Base-by-base conservation (phyloP, 2,797 vertebrate species). In the Danionella dracula region DNA sequence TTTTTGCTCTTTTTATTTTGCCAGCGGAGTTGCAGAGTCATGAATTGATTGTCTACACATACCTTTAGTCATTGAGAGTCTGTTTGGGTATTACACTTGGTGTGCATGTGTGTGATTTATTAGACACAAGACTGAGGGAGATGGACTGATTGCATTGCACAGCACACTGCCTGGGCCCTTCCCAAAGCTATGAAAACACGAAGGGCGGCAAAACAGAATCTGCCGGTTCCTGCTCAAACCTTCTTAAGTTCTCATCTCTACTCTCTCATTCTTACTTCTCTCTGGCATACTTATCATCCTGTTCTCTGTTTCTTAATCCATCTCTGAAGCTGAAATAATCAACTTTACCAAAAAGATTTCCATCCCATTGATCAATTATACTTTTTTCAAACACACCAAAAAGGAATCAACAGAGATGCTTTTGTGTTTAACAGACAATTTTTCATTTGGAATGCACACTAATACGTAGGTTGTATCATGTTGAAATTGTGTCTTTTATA, bases 61-160 rank as follows among this genome's bases (percentile, higher is more conserved):
- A 64, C 51, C 41, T 64, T 64, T 54, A 23, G 38, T 59, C 54
- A 45, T 56, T 51, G 61, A 68, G 72, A 50, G 58, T 70, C 54
- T 63, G 35, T 51, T 65, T 68, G 59, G 81, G 77, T 59, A 21
- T 46, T 73, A 46, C 11, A 35, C 59, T 53, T 34, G 9, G 7
- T 44, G 7, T 51, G 49, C 34, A 57, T 67, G 64, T 76, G 74
- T 81, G 78, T 81, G 48, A 66, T 64, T 44, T 68, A 49, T 77
- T 66, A 74, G 61, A 70, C 75, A 46, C 66, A 65, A 68, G 31
- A 19, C 65, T 34, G 37, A 49, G 57, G 48, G 68, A 71, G 76
- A 75, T 64, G 53, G 71, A 74, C 71, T 72, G 68, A 71, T 71
- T 67, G 61, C 54, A 68, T 70, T 71, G 66, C 67, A 73, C 62